phyloP scores from a whole-genome alignment of 2,888 invertebrate genomes.

The Melieria picta region DNA sequence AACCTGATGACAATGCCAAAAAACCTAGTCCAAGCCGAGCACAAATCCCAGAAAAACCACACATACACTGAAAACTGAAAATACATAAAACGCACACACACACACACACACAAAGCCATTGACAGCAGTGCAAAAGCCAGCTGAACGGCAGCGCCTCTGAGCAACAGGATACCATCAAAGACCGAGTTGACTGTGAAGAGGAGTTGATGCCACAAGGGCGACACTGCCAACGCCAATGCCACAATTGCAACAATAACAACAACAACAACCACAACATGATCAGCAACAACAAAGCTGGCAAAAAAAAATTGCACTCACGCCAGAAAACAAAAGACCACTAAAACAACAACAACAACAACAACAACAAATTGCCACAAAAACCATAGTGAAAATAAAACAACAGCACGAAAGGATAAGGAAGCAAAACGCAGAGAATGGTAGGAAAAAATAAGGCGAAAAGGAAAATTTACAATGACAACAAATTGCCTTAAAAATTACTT shows the following conservation, averaged over 20 bases:
- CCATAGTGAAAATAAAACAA: background rate
- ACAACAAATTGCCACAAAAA: background rate
- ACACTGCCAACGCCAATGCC: no score
- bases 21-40: no score
- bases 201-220: background rate
- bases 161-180: background rate
- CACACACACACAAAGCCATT: no score
- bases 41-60: no score
- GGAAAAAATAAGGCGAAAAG: background rate
- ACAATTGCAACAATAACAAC: no score
- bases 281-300: no score
- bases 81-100: no score
- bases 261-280: no score
- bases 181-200: background rate
- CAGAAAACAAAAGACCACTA: background rate
- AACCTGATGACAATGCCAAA: no score
- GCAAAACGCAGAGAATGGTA: no score
- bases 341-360: background rate
- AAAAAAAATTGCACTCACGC: background rate
- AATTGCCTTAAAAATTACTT: conserved; percentile 50
- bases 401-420: background rate
- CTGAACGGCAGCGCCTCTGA: background rate
- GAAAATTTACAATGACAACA: conserved; percentile 41
- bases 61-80: no score
- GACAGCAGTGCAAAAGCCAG: background rate